phyloP scores from a whole-genome alignment of 1,140 invertebrate species.

The Steinernema khuongi region DNA sequence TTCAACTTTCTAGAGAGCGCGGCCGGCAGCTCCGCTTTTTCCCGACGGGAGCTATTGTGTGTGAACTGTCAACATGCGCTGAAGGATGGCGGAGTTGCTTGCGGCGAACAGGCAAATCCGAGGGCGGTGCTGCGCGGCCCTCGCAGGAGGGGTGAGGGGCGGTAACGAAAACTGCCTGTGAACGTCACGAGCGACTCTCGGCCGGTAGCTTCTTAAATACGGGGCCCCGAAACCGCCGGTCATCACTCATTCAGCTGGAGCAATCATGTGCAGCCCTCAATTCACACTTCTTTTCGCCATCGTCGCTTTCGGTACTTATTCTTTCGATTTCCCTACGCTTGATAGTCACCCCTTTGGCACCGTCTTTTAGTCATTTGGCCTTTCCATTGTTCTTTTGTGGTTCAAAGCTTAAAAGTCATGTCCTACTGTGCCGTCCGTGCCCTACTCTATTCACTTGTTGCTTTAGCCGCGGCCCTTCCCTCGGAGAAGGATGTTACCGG shows the following conservation, averaged over 20 bases:
- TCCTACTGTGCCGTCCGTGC: background rate
- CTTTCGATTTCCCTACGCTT: background rate
- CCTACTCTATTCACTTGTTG: background rate
- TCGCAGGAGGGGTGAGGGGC: background rate
- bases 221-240: slow-evolving; percentile 6
- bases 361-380: too few species aligned
- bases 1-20: background rate
- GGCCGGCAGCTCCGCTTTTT: background rate
- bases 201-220: slow-evolving; percentile 14
- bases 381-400: background rate
- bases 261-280: slow-evolving; percentile 11
- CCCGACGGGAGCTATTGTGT: slow-evolving; percentile 4
- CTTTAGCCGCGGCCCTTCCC: background rate
- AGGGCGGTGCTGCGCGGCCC: slow-evolving; percentile 13
- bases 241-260: slow-evolving; percentile 2
- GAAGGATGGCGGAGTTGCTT: background rate
- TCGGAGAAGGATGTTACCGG: slow-evolving; percentile 3
- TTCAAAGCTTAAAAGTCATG: background rate
- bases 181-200: background rate
- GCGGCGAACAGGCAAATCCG: slow-evolving; percentile 1
- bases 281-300: slow-evolving; percentile 2
- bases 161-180: slow-evolving; percentile 16
- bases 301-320: slow-evolving; percentile 9
- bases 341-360: background rate
- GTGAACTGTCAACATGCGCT: slow-evolving; percentile 16